A percentile compares a stretch with the other conserved stretches of the same genome.
phyloP scores from a whole-genome alignment of 1,140 invertebrate species.

The Brachionus sp. region DNA sequence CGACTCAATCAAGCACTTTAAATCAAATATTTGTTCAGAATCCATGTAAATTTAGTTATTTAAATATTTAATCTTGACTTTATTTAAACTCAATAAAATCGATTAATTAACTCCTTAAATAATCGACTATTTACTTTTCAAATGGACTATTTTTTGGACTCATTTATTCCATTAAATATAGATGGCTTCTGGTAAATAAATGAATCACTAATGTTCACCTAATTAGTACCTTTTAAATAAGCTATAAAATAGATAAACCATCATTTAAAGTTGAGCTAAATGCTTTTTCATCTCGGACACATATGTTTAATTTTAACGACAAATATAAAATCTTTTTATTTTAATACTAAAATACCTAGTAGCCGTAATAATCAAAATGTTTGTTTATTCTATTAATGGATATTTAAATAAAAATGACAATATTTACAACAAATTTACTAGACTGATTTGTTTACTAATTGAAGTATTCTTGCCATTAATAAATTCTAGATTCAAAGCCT shows the following conservation, averaged over 20 bases:
- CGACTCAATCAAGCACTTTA: background rate
- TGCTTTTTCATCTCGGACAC: constrained; percentile 2
- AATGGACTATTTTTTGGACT: background rate
- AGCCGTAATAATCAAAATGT: constrained; percentile 14
- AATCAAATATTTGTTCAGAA: constrained; percentile 5
- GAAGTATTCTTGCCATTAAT: background rate
- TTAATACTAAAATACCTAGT: constrained; percentile 21
- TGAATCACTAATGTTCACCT: background rate
- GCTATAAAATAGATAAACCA: background rate
- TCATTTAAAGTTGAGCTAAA: background rate
- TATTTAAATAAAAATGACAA: background rate
- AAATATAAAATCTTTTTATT: constrained; percentile 30
- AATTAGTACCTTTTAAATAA: background rate
- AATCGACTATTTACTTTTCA: background rate
- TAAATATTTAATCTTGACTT: background rate
- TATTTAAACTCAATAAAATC: background rate
- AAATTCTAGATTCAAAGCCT: background rate
- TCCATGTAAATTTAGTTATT: constrained; percentile 7
- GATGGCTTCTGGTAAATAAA: constrained; percentile 28
- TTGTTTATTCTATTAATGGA: constrained; percentile 17
- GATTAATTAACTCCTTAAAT: constrained; percentile 9
- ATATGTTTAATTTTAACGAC: constrained; percentile 40
- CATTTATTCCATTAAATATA: background rate
- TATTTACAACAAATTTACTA: background rate
- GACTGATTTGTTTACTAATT: background rate